Percentiles rank a stretch among this genome's conserved stretches.
These are phyloP conservation scores for Drosophila azteca DNA, from an alignment of 1,140 invertebrate genomes.

Conservation along the genomic window DNA sequence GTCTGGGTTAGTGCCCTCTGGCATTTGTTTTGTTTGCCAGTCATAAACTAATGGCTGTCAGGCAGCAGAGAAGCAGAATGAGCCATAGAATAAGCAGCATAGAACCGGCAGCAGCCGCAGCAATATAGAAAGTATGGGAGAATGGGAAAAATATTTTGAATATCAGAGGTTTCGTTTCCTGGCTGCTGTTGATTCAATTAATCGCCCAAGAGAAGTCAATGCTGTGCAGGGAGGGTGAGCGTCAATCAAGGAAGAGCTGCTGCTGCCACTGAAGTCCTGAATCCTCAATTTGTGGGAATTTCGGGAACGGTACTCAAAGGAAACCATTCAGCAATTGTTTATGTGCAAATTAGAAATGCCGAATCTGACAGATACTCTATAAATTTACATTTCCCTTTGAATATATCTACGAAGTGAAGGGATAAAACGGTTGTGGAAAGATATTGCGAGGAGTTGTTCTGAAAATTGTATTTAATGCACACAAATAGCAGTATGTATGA, in stretches of 20 bases:
- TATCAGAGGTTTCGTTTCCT: conserved; percentile 35
- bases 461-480: no score
- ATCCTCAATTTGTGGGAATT: conserved; percentile 54
- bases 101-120: not conserved
- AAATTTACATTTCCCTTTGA: no score
- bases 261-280: conserved; percentile 22
- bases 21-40: conserved; percentile 64
- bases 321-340: conserved; percentile 37
- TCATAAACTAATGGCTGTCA: conserved; percentile 70
- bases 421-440: no score
- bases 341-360: conserved; percentile 49
- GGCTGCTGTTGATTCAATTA: conserved; percentile 52
- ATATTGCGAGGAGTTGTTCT: no score
- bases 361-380: conserved; percentile 1
- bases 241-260: conserved; percentile 41
- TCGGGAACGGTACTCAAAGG: conserved; percentile 25
- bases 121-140: no score
- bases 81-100: conserved; percentile 9
- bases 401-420: no score
- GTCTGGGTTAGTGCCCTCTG: conserved; percentile 69
- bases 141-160: conserved; percentile 53
- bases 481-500: no score
- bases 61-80: conserved; percentile 4
- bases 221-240: conserved; percentile 28
- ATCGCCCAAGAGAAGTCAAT: conserved; percentile 37